Evolutionary conservation across 2,888 invertebrate species (phyloP), one percentile per base, ranked within the genome.

Genomic region (Philereme vetulata): DNA sequence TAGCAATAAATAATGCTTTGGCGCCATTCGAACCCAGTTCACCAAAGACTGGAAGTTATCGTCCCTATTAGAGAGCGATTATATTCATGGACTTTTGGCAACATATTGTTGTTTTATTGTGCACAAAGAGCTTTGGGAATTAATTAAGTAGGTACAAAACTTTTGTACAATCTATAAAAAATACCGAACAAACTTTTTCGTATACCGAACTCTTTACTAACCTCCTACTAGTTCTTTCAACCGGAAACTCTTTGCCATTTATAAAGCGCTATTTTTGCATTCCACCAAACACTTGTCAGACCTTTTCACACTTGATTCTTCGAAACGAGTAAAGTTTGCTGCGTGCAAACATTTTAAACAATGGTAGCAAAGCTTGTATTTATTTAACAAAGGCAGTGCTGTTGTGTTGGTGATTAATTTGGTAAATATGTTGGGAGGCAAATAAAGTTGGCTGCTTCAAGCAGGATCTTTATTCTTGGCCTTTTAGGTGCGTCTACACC

Each of bases 321-420:
- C 60, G 72, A 70, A 68, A 65, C 78, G 76, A 79, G 63, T 76
- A 76, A 78, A 70, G 67, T 68, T 70, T 70, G 70, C 65, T 40
- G 58, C 63, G 66, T 62, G 68, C 67, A 62, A 77, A 80, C 72
- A 78, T 71, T 73, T 57, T 68, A 67, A 75, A 79, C 79, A 82
- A 82, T 78, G 75, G 76, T 70, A 70, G 74, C 64, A 8, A 57
- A 69, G 71, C 77, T 70, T 75, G 74, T 76, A 75, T 81, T 80
- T 78, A 73, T 69, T 80, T 76, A 77, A 72, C 77, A 72, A 66
- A 55, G 64, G 60, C 62, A 33, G 21, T 21, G 21, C 65, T 59
- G 65, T 51, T 67, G 68, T 68, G 69, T 43, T 42, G 57, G 54
- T 69, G 66, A 70, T 63, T 64, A 62, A 70, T 58, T 60, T 52